Evolutionary conservation across 1,140 invertebrate species (phyloP).

Genomic region (Lordiphosa clarofinis): DNA sequence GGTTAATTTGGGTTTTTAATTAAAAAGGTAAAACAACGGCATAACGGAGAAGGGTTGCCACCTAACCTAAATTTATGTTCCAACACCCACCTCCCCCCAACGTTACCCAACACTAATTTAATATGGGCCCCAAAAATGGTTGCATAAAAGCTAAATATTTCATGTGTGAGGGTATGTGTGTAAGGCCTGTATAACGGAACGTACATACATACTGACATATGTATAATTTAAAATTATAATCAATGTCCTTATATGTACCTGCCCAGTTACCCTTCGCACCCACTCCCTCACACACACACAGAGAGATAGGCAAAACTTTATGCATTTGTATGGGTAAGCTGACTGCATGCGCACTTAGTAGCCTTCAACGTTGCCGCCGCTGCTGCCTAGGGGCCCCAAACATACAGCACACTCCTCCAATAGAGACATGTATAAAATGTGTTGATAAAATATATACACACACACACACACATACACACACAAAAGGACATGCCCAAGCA

Average conservation of each 20-base stretch:
- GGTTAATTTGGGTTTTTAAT: conserved; percentile 34
- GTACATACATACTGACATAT: conserved; percentile 27
- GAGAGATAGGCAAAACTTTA: conserved; percentile 50
- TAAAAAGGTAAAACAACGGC: conserved; percentile 17
- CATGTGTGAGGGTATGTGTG: conserved; percentile 25
- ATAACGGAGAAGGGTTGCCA: background rate
- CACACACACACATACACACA: conserved; percentile 18
- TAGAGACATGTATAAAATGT: conserved; percentile 57
- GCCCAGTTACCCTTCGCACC: conserved; percentile 23
- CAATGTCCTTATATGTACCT: conserved; percentile 57
- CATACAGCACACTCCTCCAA: conserved; percentile 23
- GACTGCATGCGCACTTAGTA: conserved; percentile 75
- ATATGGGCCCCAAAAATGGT: conserved; percentile 43
- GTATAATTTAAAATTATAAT: conserved; percentile 77
- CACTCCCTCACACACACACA: conserved; percentile 17
- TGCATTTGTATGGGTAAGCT: conserved; percentile 55
- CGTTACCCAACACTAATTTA: conserved; percentile 66
- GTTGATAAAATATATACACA: conserved; percentile 46
- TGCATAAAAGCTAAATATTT: conserved; percentile 70
- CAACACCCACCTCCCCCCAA: conserved; percentile 1
- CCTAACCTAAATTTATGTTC: conserved; percentile 26
- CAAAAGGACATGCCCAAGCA: conserved; percentile 68
- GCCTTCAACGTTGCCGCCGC: conserved; percentile 60
- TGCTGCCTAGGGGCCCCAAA: conserved; percentile 27
- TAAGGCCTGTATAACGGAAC: background rate